These are phyloP conservation scores for Agonopterix heracliana DNA, from an alignment of 2,888 invertebrate genomes.

Conservation along the genomic window DNA sequence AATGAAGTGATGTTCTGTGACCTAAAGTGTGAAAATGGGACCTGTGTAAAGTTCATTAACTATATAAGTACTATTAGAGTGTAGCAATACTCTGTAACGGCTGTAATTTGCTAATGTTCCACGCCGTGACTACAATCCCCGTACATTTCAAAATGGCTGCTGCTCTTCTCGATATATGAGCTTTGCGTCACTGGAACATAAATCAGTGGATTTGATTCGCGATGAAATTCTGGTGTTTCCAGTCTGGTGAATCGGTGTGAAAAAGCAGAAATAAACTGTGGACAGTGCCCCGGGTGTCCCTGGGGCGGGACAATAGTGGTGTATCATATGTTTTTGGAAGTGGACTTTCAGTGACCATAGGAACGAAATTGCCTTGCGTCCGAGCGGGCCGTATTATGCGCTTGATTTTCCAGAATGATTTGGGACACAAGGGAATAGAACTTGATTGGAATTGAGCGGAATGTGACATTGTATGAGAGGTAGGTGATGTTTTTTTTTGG, in stretches of 20 bases:
- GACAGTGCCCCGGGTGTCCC: conserved; percentile 47
- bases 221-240: conserved; percentile 55
- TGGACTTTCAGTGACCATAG: conserved; percentile 66
- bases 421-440: conserved; percentile 65
- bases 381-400: conserved; percentile 69
- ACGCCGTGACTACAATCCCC: conserved; percentile 76
- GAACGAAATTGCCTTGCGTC: conserved; percentile 72
- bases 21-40: conserved; percentile 64
- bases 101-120: conserved; percentile 70
- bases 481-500: conserved; percentile 53
- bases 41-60: conserved; percentile 56
- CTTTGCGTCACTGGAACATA: conserved; percentile 78
- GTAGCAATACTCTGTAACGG: conserved; percentile 44
- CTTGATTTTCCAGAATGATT: conserved; percentile 69
- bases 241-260: conserved; percentile 57
- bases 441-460: conserved; percentile 72
- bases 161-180: conserved; percentile 76
- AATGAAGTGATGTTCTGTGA: conserved; percentile 68
- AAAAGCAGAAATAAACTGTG: conserved; percentile 51
- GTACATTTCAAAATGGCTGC: conserved; percentile 79
- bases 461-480: conserved; percentile 76
- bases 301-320: conserved; percentile 58
- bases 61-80: conserved; percentile 40
- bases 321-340: conserved; percentile 75
- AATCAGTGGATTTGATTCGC: conserved; percentile 65